Percentiles rank a stretch among this genome's conserved stretches.
phyloP scores from a whole-genome alignment of 2,113 vertebrate genomes.

The Poeciliopsis retropinna region DNA sequence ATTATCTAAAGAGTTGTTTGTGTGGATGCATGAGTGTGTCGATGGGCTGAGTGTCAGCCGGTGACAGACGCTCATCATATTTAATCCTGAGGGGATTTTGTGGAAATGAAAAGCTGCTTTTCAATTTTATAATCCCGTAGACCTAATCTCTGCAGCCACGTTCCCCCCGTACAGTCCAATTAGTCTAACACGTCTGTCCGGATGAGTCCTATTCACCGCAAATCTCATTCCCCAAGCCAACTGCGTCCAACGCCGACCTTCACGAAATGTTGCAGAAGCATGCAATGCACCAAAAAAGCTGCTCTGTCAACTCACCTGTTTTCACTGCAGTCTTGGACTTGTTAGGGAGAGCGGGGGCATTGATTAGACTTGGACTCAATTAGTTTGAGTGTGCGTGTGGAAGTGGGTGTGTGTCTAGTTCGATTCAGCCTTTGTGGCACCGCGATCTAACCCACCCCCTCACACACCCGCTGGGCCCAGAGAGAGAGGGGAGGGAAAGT shows the following conservation, averaged over 20 bases:
- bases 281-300: constrained; percentile 55
- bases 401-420: constrained; percentile 38
- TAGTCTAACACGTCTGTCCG: constrained; percentile 62
- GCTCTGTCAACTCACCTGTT: constrained; percentile 58
- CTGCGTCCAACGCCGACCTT: constrained; percentile 53
- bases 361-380: constrained; percentile 57
- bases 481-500: constrained; percentile 57
- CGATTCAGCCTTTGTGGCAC: constrained; percentile 59
- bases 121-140: constrained; percentile 78
- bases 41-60: constrained; percentile 38
- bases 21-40: constrained; percentile 8
- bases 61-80: constrained; percentile 77
- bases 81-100: constrained; percentile 77
- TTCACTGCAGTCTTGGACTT: constrained; percentile 68
- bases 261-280: constrained; percentile 30
- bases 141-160: constrained; percentile 69
- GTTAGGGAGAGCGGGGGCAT: constrained; percentile 51
- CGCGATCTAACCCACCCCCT: constrained; percentile 21
- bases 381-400: constrained; percentile 28
- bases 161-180: constrained; percentile 69
- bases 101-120: constrained; percentile 80
- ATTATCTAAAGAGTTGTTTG: constrained; percentile 37
- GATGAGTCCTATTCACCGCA: constrained; percentile 46
- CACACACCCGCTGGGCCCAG: constrained; percentile 35
- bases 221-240: constrained; percentile 36